Base-by-base conservation (phyloP, 2,888 invertebrate genomes). In the Xestia c-nigrum region DNA sequence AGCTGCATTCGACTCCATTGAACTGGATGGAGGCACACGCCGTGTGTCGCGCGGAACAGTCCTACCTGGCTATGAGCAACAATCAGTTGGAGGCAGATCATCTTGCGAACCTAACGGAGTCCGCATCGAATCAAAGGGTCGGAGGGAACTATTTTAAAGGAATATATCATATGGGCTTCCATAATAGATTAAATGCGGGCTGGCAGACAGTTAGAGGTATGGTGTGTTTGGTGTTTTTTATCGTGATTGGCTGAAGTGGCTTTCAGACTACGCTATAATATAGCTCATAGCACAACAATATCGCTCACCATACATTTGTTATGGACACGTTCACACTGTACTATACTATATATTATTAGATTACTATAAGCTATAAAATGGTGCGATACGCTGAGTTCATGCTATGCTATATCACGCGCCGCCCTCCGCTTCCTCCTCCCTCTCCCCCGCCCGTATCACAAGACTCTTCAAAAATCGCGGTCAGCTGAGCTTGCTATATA, bases 1-100 rank as follows among this genome's bases (percentile, higher is more conserved):
- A 59, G 24, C 24, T 59, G 31, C 59, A 59, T 16, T 59, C 59
- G 59, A 59, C 59, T 0, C 59, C 59, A 31, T 31, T 59, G 31
- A 59, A 16, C 31, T 95, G 95, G 95, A 88, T 87, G 0, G 93
- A 94, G 0, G 95, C 95, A 0, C 89, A 91, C 40, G 85, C 85
- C 4, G 81, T 89, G 2, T 96, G 95, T 82, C 86, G 85, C 38
- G 88, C 91, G 1, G 95, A 95, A 74, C 91, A 90, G 73, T 92
- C 93, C 0, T 91, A 93, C 73, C 74, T 95, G 46, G 93, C 93
- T 31, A 46, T 1, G 55, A 69, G 10, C 31, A 59, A 7, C 16
- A 59, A 59, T 31, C 59, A 7, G 59, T 16, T 31, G 31, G 59
- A n/a, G n/a, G 59, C 59, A 16, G 59, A 31, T 59, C 7, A 59